Evolutionary conservation across 2,113 vertebrate species (phyloP).

Genomic region (Callipepla squamata): DNA sequence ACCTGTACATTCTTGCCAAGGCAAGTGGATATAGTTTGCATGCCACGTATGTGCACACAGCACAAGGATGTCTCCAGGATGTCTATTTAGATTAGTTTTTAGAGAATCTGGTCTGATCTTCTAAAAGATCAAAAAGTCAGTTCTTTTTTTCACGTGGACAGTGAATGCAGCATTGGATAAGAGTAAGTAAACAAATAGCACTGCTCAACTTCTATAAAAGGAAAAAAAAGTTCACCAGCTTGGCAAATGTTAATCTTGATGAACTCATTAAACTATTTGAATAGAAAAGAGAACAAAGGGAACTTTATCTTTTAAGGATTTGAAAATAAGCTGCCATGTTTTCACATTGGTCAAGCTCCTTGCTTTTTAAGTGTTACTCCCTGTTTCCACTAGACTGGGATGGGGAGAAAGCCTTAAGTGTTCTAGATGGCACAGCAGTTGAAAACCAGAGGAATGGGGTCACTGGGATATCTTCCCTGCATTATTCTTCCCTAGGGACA

Average conservation of each 20-base stretch:
- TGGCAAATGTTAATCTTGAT: not conserved
- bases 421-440: not conserved
- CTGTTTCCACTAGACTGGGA: not conserved
- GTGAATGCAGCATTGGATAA: not conserved
- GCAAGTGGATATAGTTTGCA: not conserved
- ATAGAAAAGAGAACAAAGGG: not conserved
- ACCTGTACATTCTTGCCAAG: not conserved
- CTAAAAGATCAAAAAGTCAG: not conserved
- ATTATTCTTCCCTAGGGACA: not conserved
- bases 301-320: not conserved
- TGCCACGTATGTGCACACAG: rapidly evolving
- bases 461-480: not conserved
- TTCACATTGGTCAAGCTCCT: not conserved
- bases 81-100: not conserved
- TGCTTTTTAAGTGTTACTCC: not conserved
- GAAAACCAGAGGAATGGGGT: not conserved
- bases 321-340: not conserved
- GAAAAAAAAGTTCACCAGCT: not conserved
- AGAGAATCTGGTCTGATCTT: not conserved
- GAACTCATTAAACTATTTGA: not conserved
- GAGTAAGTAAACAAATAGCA: not conserved
- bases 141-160: not conserved
- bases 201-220: not conserved
- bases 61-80: not conserved
- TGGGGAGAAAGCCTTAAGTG: not conserved